Conservation (phyloP, 2,888 invertebrate genomes). For the Gari tellinella region DNA sequence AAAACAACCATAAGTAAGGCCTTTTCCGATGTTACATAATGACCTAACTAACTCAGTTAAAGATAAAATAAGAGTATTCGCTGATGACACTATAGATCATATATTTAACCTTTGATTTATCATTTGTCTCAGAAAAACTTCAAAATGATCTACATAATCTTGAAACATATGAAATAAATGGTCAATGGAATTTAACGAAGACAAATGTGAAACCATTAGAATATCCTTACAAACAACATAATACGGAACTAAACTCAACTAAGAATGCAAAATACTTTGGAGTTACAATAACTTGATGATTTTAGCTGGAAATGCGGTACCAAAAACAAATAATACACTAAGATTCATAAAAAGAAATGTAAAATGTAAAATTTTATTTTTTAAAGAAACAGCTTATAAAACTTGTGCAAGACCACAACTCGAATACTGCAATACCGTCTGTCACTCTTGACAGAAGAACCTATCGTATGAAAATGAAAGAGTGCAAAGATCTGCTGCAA, state of each 20-base stretch:
- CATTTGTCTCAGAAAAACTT: not conserved
- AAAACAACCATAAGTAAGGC: too few relatives aligned
- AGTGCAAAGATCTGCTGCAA: conserved; percentile 10
- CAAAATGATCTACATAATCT: not conserved
- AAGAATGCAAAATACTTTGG: conserved; percentile 19
- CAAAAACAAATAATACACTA: conserved; percentile 20
- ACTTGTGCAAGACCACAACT: conserved; percentile 19
- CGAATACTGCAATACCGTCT: conserved; percentile 8
- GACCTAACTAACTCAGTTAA: conserved; percentile 10
- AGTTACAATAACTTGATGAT: conserved; percentile 4
- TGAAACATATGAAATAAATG: not conserved
- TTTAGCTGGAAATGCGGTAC: conserved; percentile 12
- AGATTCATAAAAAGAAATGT: conserved; percentile 21
- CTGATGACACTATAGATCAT: conserved; percentile 14
- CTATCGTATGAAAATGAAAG: conserved; percentile 3
- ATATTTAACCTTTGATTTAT: conserved; percentile 5
- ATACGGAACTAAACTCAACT: not conserved
- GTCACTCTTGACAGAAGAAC: conserved; percentile 19
- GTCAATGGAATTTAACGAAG: conserved; percentile 2
- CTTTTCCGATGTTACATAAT: conserved; percentile 21
- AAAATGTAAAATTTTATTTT: conserved; percentile 4
- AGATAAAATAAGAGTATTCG: conserved; percentile 3
- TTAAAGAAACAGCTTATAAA: conserved; percentile 27
- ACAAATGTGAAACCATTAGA: conserved; percentile 9
- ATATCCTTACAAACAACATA: not conserved